phyloP scores from a whole-genome alignment of 2,888 invertebrate species.

The Atethmia centrago region DNA sequence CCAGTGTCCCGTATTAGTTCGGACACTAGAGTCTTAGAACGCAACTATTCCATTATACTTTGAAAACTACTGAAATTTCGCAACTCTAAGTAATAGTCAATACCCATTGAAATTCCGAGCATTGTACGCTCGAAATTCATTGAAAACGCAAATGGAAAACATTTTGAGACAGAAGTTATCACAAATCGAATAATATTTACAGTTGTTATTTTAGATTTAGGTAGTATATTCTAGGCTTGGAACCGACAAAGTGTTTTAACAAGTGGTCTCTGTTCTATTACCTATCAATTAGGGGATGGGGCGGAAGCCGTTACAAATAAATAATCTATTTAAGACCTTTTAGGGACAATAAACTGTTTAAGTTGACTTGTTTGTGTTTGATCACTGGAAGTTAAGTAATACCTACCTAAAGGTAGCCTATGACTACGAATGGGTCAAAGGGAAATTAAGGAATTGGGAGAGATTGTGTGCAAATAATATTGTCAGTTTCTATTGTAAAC shows the following conservation, averaged over 20 bases:
- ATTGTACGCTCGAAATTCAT: background rate
- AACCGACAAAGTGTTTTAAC: background rate
- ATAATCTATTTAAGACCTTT: constrained; percentile 3
- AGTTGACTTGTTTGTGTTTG: background rate
- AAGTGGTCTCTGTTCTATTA: constrained; percentile 3
- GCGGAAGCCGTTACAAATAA: background rate
- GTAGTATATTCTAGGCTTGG: constrained; percentile 1
- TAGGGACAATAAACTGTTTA: background rate
- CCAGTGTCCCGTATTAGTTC: background rate
- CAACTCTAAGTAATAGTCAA: background rate
- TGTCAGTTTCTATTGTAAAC: too few relatives aligned
- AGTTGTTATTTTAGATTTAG: constrained; percentile 2
- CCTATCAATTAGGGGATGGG: background rate
- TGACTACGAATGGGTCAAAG: background rate
- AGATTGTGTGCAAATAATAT: too few relatives aligned
- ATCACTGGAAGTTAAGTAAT: background rate
- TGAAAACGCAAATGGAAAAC: constrained; percentile 12
- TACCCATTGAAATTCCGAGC: background rate
- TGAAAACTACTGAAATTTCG: constrained; percentile 9
- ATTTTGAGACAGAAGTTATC: background rate
- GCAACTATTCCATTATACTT: background rate
- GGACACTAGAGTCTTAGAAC: background rate
- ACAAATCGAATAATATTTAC: background rate
- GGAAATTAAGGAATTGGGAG: background rate
- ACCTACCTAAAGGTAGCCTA: background rate